Percentiles rank a stretch among this genome's conserved stretches.
Evolutionary conservation across 2,888 invertebrate species (phyloP).

Genomic region (Hyppa rectilinea): DNA sequence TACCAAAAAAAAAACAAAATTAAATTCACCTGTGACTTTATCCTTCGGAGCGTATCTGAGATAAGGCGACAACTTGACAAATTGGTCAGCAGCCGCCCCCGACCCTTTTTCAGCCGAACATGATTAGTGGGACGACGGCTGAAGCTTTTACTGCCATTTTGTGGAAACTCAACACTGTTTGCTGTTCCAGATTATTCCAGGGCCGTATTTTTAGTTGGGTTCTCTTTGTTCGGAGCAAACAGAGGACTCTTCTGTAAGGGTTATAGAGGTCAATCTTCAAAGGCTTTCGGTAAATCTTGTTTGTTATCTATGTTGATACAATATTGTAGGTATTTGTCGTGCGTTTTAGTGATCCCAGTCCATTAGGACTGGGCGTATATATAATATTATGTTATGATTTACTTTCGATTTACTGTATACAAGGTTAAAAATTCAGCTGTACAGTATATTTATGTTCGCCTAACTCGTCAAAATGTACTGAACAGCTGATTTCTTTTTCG

Average conservation of each 20-base stretch:
- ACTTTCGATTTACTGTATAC: no score
- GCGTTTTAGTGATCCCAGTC: neutral
- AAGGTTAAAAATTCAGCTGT: no score
- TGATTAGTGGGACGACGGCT: slow-evolving; percentile 53
- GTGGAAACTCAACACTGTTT: slow-evolving; percentile 49
- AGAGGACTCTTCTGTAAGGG: slow-evolving; percentile 13
- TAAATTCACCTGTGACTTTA: slow-evolving; percentile 52
- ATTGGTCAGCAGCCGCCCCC: slow-evolving; percentile 53
- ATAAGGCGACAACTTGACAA: slow-evolving; percentile 65
- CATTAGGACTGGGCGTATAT: neutral
- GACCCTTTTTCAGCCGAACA: slow-evolving; percentile 55
- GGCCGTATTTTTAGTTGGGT: slow-evolving; percentile 38
- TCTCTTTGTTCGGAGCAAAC: slow-evolving; percentile 25
- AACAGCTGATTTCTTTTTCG: no score
- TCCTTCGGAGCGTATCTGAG: slow-evolving; percentile 34
- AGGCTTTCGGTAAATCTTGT: slow-evolving; percentile 28
- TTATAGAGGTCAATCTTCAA: slow-evolving; percentile 12
- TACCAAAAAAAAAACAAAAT: slow-evolving; percentile 10
- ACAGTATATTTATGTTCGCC: no score
- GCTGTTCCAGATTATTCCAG: slow-evolving; percentile 45
- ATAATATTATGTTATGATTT: no score
- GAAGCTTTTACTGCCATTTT: slow-evolving; percentile 54
- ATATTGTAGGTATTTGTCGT: slow-evolving; percentile 18
- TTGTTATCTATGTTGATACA: slow-evolving; percentile 6
- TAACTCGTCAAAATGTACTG: no score